Evolutionary conservation across 2,888 invertebrate species (phyloP).

Genomic region (Enchytraeus crypticus): DNA sequence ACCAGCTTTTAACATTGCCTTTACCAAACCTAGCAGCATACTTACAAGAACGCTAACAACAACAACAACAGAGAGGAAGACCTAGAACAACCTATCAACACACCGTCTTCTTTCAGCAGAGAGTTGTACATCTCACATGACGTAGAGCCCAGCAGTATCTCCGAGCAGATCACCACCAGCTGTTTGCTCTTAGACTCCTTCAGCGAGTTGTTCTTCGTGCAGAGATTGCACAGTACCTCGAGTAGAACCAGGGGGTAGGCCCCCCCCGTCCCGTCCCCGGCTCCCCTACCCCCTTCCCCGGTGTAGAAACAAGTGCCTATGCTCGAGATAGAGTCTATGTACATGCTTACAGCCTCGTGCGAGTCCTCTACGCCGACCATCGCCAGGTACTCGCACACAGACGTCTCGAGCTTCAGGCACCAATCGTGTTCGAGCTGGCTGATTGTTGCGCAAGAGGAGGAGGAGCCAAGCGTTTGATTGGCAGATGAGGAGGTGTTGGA

Average conservation of each 20-base stretch:
- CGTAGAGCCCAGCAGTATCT: constrained; percentile 10
- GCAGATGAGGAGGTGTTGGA: too few relatives aligned
- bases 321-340: constrained; percentile 10
- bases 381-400: constrained; percentile 14
- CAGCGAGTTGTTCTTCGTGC: constrained; percentile 4
- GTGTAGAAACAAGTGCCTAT: constrained; percentile 16
- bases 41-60: too few relatives aligned
- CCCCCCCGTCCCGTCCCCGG: too few relatives aligned
- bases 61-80: too few relatives aligned
- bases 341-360: constrained; percentile 7
- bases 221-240: constrained; percentile 12
- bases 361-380: not conserved
- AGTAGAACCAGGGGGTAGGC: constrained; percentile 20
- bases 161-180: constrained; percentile 14
- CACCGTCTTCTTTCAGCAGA: too few relatives aligned
- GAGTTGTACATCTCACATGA: too few relatives aligned
- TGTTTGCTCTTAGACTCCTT: constrained; percentile 3
- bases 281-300: too few relatives aligned
- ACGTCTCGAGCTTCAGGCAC: constrained; percentile 13
- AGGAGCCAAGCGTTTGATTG: too few relatives aligned
- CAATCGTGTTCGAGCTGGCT: constrained; percentile 14
- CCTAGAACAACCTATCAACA: too few relatives aligned
- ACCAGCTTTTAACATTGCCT: too few relatives aligned
- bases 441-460: not conserved
- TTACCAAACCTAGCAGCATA: too few relatives aligned